Evolutionary conservation across 1,140 invertebrate genomes (phyloP).

Genomic region (Pararge aegeria): DNA sequence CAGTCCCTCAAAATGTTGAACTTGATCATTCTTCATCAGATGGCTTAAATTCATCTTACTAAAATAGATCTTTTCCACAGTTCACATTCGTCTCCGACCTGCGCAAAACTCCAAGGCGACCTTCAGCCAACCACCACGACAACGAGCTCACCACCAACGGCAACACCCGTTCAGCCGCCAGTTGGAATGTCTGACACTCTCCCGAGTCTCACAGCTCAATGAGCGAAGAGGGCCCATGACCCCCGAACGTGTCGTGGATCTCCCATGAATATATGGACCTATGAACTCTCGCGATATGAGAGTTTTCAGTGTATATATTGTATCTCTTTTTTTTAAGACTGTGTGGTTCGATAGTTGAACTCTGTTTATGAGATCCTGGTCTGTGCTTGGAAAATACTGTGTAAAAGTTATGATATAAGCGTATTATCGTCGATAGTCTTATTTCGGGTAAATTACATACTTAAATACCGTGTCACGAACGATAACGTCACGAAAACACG

Average conservation of each 20-base stretch:
- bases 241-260: slow-evolving; percentile 59
- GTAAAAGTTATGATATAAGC: too few species aligned
- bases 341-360: background rate
- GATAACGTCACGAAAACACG: too few species aligned
- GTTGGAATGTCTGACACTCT: slow-evolving; percentile 66
- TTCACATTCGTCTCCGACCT: slow-evolving; percentile 64
- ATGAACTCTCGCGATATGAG: slow-evolving; percentile 25
- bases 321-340: background rate
- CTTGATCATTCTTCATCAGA: too few species aligned
- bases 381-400: background rate
- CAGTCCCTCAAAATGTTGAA: too few species aligned
- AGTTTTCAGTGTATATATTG: background rate
- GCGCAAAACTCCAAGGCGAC: slow-evolving; percentile 50
- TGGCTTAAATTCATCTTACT: background rate
- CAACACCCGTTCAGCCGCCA: slow-evolving; percentile 44
- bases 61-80: slow-evolving; percentile 27
- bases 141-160: slow-evolving; percentile 65
- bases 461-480: too few species aligned
- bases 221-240: slow-evolving; percentile 53
- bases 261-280: slow-evolving; percentile 59
- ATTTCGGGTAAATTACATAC: too few species aligned
- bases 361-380: background rate
- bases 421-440: too few species aligned
- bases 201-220: slow-evolving; percentile 34
- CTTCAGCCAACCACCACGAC: slow-evolving; percentile 42